Base-by-base conservation (phyloP, 1,140 invertebrate genomes). In the Drosophila pseudoananassae region DNA sequence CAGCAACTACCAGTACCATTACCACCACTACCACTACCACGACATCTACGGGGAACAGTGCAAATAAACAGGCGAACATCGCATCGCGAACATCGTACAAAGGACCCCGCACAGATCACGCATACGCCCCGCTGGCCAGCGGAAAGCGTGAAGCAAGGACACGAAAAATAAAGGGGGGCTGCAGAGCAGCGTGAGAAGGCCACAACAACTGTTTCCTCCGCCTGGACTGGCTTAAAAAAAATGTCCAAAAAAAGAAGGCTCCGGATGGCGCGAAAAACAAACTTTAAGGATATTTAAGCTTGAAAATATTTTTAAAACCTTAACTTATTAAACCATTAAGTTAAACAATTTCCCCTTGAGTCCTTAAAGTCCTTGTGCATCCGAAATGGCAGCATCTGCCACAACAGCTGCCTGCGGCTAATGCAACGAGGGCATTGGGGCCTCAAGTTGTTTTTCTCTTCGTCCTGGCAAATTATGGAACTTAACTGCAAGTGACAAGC, bases 401-500 rank as follows among this genome's bases (percentile, higher is more conserved):
- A 69, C 65, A 69, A 69, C 65, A 69, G 31, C 63, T 69, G 63
- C 50, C 61, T 69, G 65, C 31, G 65, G 61, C 65, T 69, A 68
- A 69, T 69, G 65, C 65, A 69, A 68, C 68, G 65, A 51, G 33
- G 61, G 29, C 61, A 69, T 31, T 31, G 58, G 40, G n/a, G 23
- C 60, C 51, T 31, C 38, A 27, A 54, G 49, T 66, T 68, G 65
- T 25, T 66, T 36, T 38, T 25, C 47, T 9, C 47, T 66, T 43
- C 52, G 58, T 36, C 68, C 63, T 55, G 55, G 64, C 77, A 76
- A 75, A 75, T 75, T 75, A 75, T 75, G 70, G 72, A 75, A 65
- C 60, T 75, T 75, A 75, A 80, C 77, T 80, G 77, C 77, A 80
- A 80, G 55, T 80, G 78, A 80, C 78, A 78, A 54, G 61, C 40